Evolutionary conservation across 2,888 invertebrate species (phyloP), one percentile per base, ranked within the genome.

Genomic region (Nematopogon swammerdamellus): DNA sequence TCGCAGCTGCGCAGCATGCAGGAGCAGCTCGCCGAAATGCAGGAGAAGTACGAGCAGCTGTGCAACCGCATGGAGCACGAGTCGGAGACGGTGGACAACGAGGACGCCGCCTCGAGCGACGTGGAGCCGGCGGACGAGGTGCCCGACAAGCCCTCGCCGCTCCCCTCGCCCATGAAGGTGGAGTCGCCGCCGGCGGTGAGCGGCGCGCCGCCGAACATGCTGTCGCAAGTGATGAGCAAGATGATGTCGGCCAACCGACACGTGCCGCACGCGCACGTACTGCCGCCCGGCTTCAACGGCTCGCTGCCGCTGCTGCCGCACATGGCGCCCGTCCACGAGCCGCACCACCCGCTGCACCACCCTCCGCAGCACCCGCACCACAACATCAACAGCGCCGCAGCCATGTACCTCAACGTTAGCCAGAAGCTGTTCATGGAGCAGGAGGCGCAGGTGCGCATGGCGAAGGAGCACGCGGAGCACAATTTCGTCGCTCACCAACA

Each of bases 21-120:
- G 74, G 91, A 93, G 63, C 92, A 95, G 70, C 75, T 95, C 52
- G 92, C 92, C 11, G 90, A 89, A 66, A 94, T 95, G 89, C 93
- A 92, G 76, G 91, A 93, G 64, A 90, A 93, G 67, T 95, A 95
- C 71, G 85, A 89, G 65, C 91, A 93, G 70, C 75, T 95, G 60
- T 91, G 92, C 67, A 92, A 89, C 62, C 83, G 91, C 58, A 91
- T 92, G 84, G 92, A 92, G 59, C 88, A 88, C 60, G 87, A 86
- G 55, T 87, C 88, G 0, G 88, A 88, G 60, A 87, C 88, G 57
- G 85, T 86, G 58, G 89, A 89, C 63, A 83, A 87, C 46, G 88
- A 89, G 58, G 89, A 89, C 64, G 84, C 82, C 54, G 84, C 84
- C 59, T 88, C 88, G 79, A 89, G 89, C 62, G 85, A 88, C 62